Percentiles rank a stretch among this genome's conserved stretches.
These are phyloP conservation scores for Cephalopachus bancanus DNA, from an alignment of 2,797 vertebrate genomes.

Conservation along the genomic window DNA sequence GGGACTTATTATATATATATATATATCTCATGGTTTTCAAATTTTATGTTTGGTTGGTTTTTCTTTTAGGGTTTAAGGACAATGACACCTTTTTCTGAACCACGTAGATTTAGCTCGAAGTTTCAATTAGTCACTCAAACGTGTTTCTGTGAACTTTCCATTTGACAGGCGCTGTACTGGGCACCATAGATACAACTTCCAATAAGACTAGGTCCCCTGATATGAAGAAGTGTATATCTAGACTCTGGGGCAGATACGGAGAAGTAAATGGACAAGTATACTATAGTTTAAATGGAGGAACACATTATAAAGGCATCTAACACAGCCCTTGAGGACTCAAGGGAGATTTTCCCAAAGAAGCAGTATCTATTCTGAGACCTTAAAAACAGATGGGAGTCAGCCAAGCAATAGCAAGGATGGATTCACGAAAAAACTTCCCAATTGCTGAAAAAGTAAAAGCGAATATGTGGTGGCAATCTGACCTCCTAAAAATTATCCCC, in stretches of 20 bases:
- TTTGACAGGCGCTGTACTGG: not conserved
- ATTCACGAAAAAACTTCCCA: not conserved
- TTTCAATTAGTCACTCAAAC: not conserved
- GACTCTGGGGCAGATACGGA: not conserved
- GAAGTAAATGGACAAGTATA: not conserved
- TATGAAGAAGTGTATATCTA: not conserved
- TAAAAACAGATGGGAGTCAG: not conserved
- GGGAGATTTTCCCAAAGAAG: not conserved
- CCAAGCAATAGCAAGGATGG: not conserved
- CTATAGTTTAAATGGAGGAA: not conserved
- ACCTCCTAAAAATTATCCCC: not conserved
- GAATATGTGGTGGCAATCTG: not conserved
- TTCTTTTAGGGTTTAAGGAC: not conserved
- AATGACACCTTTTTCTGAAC: not conserved
- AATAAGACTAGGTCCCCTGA: not conserved
- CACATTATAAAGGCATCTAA: not conserved
- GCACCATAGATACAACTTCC: not conserved
- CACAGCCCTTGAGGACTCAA: not conserved
- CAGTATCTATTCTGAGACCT: not conserved
- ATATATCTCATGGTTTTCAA: not conserved
- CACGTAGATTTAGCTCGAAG: constrained; percentile 27
- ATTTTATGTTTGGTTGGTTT: not conserved
- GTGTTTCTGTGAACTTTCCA: not conserved
- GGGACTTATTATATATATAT: not conserved
- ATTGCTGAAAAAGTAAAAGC: not conserved